A percentile compares a stretch with the other conserved stretches of the same genome.
Evolutionary conservation across 2,888 invertebrate genomes (phyloP).

Genomic region (Himalopsyche kuldschensis): DNA sequence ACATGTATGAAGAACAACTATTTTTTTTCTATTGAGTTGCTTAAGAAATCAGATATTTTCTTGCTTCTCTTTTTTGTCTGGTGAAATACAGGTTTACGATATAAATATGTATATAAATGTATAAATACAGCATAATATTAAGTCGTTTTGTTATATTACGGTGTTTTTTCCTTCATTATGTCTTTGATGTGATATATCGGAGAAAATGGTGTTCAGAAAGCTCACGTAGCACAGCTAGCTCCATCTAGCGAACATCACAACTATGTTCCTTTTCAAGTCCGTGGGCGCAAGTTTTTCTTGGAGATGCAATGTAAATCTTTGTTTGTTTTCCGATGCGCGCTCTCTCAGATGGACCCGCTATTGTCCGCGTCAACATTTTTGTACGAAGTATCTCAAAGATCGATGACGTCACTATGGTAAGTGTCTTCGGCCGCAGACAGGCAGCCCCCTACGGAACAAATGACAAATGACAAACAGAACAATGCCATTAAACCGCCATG

Average conservation of each 20-base stretch:
- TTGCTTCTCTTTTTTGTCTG: no score
- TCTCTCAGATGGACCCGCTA: slow-evolving; percentile 86
- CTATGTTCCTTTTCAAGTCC: neutral
- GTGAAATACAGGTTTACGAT: no score
- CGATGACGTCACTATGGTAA: slow-evolving; percentile 99
- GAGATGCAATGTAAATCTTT: slow-evolving; percentile 43
- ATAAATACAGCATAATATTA: no score
- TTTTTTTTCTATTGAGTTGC: no score
- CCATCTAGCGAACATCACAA: neutral
- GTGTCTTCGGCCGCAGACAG: slow-evolving; percentile 49
- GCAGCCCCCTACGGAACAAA: neutral
- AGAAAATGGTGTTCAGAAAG: neutral
- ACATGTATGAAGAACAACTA: no score
- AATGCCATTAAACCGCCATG: neutral
- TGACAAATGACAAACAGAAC: neutral
- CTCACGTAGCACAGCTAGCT: neutral
- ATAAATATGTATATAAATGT: no score
- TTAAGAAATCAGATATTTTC: no score
- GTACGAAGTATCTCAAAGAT: slow-evolving; percentile 98
- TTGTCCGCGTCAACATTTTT: slow-evolving; percentile 97
- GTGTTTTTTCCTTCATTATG: neutral
- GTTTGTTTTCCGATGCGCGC: slow-evolving; percentile 41
- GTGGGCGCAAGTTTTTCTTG: neutral
- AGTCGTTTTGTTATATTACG: no score
- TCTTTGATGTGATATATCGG: neutral